Evolutionary conservation across 2,113 vertebrate genomes (phyloP), one percentile per base, ranked within the genome.

Genomic region (Burhinus bistriatus): DNA sequence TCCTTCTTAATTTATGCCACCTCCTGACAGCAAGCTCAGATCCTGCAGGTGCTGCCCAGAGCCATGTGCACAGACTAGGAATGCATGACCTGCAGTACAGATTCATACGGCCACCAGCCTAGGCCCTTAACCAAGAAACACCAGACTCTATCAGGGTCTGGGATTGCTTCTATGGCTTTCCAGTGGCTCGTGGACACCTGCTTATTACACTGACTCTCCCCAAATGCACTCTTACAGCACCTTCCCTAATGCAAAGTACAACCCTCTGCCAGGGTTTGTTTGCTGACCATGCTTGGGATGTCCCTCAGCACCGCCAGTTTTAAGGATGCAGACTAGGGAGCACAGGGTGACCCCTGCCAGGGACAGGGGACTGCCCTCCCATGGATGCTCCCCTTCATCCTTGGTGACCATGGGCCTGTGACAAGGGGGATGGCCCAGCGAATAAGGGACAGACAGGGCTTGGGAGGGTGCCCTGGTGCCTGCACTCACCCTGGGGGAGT

Each of bases 371-470:
- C 15, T 52, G 40, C 9, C 40, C 15, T 64, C 18, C 47, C 45
- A 5, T 2, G 12, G 62, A 34, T 64, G 25, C 9, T 61, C 11
- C 27, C 17, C 29, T 87, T 21, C 30, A 11, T 44, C 38, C 30
- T 40, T 65, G 34, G 20, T 87, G 49, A 61, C 36, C 11, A 1
- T 30, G 34, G 11, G 15, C 5, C 30, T 42, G 12, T 49, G 55
- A 49, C 29, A 36, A 54, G 5, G n/a, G 5, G 12, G 1, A 0
- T 66, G 1, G 10, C 2, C 9, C 36, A 68, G 32, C 58, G 29
- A 89, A 29, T 5, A 30, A 61, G 62, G 20, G 29, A 45, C 27
- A 54, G 30, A 40, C 2, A 2, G 36, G 19, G 7, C 4, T 69
- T 70, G 36, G 9, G 34, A 92, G 11, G 16, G 45, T 77, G 36